Conservation (phyloP, 1,140 invertebrate genomes). For the Arctopsyche grandis region DNA sequence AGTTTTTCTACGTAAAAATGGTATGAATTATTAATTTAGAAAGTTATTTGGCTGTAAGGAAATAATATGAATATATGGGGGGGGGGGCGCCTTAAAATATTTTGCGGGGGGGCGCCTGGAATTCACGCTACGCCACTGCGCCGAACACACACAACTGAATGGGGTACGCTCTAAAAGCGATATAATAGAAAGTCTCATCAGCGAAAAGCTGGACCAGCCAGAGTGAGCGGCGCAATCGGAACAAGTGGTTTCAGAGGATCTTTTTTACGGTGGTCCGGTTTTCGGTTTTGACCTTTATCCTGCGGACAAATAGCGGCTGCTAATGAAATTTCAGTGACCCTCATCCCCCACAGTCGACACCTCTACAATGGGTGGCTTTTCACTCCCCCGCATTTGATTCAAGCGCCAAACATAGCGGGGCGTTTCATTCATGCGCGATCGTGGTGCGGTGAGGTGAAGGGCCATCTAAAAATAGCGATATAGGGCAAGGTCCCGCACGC, state of each 20-base stretch:
- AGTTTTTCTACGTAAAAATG: no score
- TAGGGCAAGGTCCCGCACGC: constrained; percentile 41
- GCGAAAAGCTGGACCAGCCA: background rate
- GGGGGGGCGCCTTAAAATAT: no score
- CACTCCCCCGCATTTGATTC: constrained; percentile 21
- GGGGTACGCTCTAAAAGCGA: background rate
- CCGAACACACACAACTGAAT: no score
- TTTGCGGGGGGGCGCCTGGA: no score
- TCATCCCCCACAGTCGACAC: background rate
- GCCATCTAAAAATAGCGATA: constrained; percentile 44
- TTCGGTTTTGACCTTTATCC: constrained; percentile 16
- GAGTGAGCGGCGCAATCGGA: background rate
- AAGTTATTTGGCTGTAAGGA: no score
- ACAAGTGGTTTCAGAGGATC: background rate
- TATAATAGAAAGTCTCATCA: constrained; percentile 1
- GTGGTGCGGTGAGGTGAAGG: constrained; percentile 37
- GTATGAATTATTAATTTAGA: no score
- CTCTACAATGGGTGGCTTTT: background rate
- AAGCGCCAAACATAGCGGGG: constrained; percentile 22
- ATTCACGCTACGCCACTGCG: no score
- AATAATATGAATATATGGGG: no score
- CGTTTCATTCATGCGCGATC: constrained; percentile 47
- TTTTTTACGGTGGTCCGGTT: background rate
- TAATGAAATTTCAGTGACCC: background rate
- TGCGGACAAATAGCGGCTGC: background rate